These are phyloP conservation scores for Drosophila parthenogenetica DNA, from an alignment of 2,888 invertebrate species.

Conservation along the genomic window DNA sequence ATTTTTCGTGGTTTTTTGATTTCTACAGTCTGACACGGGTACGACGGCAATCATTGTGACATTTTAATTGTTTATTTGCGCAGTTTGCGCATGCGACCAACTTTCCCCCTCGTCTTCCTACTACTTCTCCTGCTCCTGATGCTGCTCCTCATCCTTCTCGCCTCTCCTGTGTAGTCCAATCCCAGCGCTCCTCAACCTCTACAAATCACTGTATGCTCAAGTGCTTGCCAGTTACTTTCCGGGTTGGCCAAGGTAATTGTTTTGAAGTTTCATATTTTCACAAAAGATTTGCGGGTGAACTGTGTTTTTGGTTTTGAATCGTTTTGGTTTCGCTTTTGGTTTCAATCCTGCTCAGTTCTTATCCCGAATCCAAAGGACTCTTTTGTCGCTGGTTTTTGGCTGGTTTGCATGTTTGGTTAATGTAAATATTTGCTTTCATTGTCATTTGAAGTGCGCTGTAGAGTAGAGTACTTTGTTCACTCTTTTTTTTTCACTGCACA, in stretches of 20 bases:
- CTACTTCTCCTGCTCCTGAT: no score
- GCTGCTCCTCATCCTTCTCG: constrained; percentile 5
- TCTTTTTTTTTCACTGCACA: constrained; percentile 19
- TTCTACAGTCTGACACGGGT: constrained; percentile 75
- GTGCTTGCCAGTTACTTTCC: constrained; percentile 52
- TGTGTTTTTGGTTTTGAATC: constrained; percentile 26
- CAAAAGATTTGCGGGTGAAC: constrained; percentile 73
- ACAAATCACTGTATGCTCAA: constrained; percentile 49
- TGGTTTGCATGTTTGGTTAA: constrained; percentile 54
- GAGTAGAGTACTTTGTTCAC: constrained; percentile 57
- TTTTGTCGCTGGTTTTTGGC: constrained; percentile 4
- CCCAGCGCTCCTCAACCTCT: constrained; percentile 24
- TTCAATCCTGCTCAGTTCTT: constrained; percentile 24
- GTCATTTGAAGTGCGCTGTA: constrained; percentile 72
- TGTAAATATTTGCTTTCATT: constrained; percentile 77
- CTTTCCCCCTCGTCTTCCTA: no score
- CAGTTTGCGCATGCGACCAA: constrained; percentile 56
- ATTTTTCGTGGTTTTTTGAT: constrained; percentile 78
- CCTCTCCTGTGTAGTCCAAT: constrained; percentile 5
- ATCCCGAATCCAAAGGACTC: constrained; percentile 34
- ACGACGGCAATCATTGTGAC: constrained; percentile 80
- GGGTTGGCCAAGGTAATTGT: constrained; percentile 56
- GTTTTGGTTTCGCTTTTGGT: constrained; percentile 6
- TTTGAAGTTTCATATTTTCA: constrained; percentile 68
- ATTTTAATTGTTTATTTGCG: constrained; percentile 81